Percentiles rank a stretch among this genome's conserved stretches.
phyloP scores from a whole-genome alignment of 2,113 vertebrate species.

The Vulpes vulpes region DNA sequence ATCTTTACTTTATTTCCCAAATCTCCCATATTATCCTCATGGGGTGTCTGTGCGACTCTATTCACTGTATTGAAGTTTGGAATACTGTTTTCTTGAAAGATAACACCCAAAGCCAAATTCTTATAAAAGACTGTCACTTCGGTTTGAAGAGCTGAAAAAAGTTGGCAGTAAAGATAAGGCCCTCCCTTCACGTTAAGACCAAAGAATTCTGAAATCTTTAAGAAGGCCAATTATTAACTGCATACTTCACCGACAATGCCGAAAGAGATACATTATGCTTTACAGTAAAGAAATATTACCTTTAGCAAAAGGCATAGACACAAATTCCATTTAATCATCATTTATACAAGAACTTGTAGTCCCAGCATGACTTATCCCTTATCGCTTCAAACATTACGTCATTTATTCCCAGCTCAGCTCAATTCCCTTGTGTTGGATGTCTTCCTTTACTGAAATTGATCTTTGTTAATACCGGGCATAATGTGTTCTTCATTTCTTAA shows the following conservation, averaged over 20 bases:
- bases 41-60: conserved; percentile 64
- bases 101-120: conserved; percentile 73
- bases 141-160: conserved; percentile 69
- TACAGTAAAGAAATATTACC: conserved; percentile 76
- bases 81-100: conserved; percentile 76
- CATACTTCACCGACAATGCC: conserved; percentile 60
- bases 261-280: conserved; percentile 67
- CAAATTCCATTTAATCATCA: conserved; percentile 78
- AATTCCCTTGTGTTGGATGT: conserved; percentile 65
- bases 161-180: conserved; percentile 72
- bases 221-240: conserved; percentile 66
- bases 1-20: conserved; percentile 70
- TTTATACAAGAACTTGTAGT: conserved; percentile 76
- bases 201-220: conserved; percentile 76
- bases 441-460: conserved; percentile 79
- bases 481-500: conserved; percentile 77
- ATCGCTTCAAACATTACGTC: conserved; percentile 78
- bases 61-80: conserved; percentile 69
- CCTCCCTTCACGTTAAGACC: conserved; percentile 63
- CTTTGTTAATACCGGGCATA: conserved; percentile 81
- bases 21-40: conserved; percentile 67
- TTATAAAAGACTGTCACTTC: conserved; percentile 75
- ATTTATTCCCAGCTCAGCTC: conserved; percentile 77
- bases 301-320: conserved; percentile 67
- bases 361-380: conserved; percentile 74